Evolutionary conservation across 2,797 vertebrate species (phyloP).

Genomic region (Yasuhikotakia modesta): DNA sequence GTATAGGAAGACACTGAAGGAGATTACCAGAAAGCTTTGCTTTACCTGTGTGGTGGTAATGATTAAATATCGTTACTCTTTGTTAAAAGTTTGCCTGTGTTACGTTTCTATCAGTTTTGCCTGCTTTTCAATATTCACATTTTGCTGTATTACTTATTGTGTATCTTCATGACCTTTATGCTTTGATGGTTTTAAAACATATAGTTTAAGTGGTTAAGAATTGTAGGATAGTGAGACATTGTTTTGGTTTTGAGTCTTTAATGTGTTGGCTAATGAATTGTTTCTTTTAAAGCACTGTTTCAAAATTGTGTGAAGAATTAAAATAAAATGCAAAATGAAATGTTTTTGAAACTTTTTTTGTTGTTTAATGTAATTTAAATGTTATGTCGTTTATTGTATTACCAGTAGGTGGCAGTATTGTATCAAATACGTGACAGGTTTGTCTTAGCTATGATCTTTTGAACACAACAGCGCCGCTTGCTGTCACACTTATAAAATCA

Average conservation of each 20-base stretch:
- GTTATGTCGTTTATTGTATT: no score
- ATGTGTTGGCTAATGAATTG: background rate
- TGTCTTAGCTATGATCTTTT: no score
- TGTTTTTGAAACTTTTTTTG: no score
- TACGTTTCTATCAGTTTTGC: background rate
- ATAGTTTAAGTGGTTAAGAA: background rate
- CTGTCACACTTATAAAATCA: no score
- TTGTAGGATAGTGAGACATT: background rate
- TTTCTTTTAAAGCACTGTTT: slow-evolving; percentile 3
- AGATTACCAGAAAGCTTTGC: slow-evolving; percentile 89
- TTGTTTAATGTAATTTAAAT: no score
- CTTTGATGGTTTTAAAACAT: background rate
- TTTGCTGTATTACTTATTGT: no score
- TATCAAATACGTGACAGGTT: no score
- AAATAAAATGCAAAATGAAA: slow-evolving; percentile 24
- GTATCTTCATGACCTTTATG: no score
- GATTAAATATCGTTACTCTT: slow-evolving; percentile 69
- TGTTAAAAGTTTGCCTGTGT: background rate
- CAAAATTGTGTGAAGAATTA: slow-evolving; percentile 1
- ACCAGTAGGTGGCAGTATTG: no score
- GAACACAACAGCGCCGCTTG: no score
- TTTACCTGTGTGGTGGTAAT: slow-evolving; percentile 89
- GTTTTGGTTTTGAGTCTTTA: background rate
- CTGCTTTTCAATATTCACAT: background rate
- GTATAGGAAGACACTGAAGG: slow-evolving; percentile 88